Percentiles rank a stretch among this genome's conserved stretches.
These are phyloP conservation scores for Microhierax caerulescens DNA, from an alignment of 2,797 vertebrate genomes.

Conservation along the genomic window DNA sequence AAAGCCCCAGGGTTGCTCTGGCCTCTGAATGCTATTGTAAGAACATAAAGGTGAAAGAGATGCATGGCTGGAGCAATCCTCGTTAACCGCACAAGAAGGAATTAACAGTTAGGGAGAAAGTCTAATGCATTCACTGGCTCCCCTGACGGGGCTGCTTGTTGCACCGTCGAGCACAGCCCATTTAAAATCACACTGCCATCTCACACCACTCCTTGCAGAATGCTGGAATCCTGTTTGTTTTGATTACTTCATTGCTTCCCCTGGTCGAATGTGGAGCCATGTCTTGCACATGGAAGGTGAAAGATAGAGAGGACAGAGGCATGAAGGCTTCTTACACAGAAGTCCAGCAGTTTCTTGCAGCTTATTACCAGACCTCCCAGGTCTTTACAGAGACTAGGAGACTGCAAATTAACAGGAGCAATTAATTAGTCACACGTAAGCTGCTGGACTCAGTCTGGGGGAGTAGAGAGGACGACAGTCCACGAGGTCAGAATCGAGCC, in stretches of 20 bases:
- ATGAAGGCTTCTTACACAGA: neutral
- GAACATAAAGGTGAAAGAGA: neutral
- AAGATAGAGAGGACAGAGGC: neutral
- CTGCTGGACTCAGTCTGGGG: neutral
- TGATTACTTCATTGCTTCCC: neutral
- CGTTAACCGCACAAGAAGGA: neutral
- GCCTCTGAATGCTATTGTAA: neutral
- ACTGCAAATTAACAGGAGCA: neutral
- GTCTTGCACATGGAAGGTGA: neutral
- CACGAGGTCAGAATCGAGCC: neutral
- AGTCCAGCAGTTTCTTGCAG: neutral
- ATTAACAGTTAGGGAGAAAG: neutral
- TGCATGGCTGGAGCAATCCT: neutral
- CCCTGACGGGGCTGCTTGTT: neutral
- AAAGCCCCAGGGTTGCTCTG: neutral
- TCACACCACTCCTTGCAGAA: neutral
- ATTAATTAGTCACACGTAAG: conserved; percentile 29
- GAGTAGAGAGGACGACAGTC: neutral
- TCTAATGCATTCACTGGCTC: neutral
- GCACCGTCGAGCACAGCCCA: neutral
- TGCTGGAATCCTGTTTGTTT: neutral
- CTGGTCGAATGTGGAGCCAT: neutral
- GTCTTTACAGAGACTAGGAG: neutral
- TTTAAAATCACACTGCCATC: neutral
- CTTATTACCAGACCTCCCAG: neutral